These are phyloP conservation scores for Diarsia rubi DNA, from an alignment of 2,888 invertebrate genomes.

Conservation along the genomic window DNA sequence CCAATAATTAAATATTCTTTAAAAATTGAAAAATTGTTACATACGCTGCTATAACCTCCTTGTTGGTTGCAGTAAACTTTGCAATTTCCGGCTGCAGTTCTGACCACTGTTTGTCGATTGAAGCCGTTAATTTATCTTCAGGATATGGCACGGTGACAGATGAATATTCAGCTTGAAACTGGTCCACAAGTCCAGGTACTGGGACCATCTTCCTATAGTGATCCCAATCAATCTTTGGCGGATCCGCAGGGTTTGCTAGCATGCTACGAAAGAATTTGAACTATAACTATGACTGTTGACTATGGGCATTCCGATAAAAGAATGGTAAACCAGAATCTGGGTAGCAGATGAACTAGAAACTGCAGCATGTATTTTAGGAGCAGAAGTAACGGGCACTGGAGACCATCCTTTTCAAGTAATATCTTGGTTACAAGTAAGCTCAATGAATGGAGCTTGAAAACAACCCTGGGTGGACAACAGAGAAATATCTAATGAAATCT, in stretches of 20 bases:
- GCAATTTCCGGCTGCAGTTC: constrained; percentile 76
- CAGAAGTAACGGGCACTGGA: background rate
- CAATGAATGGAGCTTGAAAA: background rate
- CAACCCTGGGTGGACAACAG: background rate
- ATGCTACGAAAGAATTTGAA: constrained; percentile 72
- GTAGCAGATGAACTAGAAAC: background rate
- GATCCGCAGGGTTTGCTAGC: constrained; percentile 75
- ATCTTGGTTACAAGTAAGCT: constrained; percentile 6
- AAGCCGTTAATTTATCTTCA: constrained; percentile 73
- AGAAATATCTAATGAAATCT: constrained; percentile 4
- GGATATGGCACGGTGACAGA: constrained; percentile 80
- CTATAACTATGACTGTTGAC: background rate
- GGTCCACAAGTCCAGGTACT: constrained; percentile 79
- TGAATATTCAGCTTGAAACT: constrained; percentile 77
- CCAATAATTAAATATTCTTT: background rate
- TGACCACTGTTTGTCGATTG: constrained; percentile 83
- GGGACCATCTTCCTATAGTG: constrained; percentile 79
- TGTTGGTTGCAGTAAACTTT: constrained; percentile 73
- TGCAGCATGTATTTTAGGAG: constrained; percentile 7
- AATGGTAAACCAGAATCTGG: background rate
- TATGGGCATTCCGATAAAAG: background rate
- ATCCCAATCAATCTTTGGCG: constrained; percentile 85
- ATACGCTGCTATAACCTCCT: constrained; percentile 72
- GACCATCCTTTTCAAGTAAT: background rate
- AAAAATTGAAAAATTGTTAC: background rate